Evolutionary conservation across 2,797 vertebrate genomes (phyloP), one percentile per base, ranked within the genome.

Genomic region (Avahi laniger): DNA sequence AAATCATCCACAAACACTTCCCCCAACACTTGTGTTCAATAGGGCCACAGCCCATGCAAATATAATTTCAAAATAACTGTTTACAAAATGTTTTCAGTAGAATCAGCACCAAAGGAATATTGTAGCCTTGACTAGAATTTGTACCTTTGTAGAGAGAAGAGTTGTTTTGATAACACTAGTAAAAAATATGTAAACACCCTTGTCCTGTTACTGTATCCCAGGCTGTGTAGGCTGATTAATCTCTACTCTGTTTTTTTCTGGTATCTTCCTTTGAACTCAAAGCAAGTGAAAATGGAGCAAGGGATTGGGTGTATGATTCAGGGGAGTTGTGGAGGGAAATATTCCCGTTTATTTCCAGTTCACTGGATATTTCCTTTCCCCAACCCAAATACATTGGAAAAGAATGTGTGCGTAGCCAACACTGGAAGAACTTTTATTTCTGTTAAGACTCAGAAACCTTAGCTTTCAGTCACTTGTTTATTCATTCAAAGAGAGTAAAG

Each of bases 241-340:
- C 54, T 52, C 61, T 46, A 33, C 1, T 2, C 28, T 50, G 6
- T 73, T 28, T n/a, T 82, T 20, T 79, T 46, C 46, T 38, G 88
- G 30, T 10, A 28, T 70, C 48, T 94, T 96, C 41, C 67, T 96
- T 30, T 94, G 72, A 54, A 50, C 48, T 83, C 89, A 48, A 12
- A 76, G 33, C n/a, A 70, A 63, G 30, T 22, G 43, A 69, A 43
- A 81, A 90, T 26, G 69, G 50, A 89, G 57, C 15, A 26, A 54
- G 28, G 30, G n/a, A 28, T 12, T 72, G 4, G 20, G 18, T 6
- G 13, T 59, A 14, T 35, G 81, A 67, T 52, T 92, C 12, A 24
- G 63, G 48, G n/a, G 5, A 61, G 18, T 24, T 38, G 28, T 22
- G 30, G 41, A 52, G 2, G 72, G 18, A 9, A 13, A 10, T 43